Evolutionary conservation across 2,888 invertebrate genomes (phyloP).

Genomic region (Aproaerema taeniolella): DNA sequence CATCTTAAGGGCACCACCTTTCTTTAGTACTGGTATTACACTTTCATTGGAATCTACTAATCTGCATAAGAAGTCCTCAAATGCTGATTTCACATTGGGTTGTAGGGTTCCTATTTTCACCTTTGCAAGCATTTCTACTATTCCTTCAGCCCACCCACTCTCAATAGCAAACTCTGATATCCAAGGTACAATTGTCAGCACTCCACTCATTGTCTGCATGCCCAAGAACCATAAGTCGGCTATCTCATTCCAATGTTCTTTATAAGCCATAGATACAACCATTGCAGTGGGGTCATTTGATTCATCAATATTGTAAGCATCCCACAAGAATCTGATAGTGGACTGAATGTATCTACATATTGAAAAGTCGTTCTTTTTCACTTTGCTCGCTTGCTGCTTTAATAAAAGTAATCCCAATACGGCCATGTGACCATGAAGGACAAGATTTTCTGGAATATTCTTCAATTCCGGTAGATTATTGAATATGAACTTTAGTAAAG

Average conservation of each 20-base stretch:
- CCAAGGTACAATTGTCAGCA: conserved; percentile 90
- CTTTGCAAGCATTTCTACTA: conserved; percentile 87
- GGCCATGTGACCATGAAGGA: conserved; percentile 90
- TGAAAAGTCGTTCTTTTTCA: conserved; percentile 92
- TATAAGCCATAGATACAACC: conserved; percentile 90
- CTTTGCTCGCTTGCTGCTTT: conserved; percentile 88
- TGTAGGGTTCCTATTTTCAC: conserved; percentile 90
- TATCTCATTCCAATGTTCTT: conserved; percentile 92
- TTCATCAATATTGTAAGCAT: conserved; percentile 93
- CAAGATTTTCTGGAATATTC: conserved; percentile 88
- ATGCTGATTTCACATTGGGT: conserved; percentile 91
- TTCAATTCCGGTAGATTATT: conserved; percentile 91
- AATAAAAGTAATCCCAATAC: conserved; percentile 88
- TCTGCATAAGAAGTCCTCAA: conserved; percentile 92
- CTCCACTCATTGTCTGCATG: conserved; percentile 93
- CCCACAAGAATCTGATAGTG: conserved; percentile 94
- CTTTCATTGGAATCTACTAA: conserved; percentile 88
- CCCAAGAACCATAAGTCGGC: conserved; percentile 95
- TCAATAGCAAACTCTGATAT: conserved; percentile 93
- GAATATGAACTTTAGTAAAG: conserved; percentile 89
- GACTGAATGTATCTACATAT: conserved; percentile 93
- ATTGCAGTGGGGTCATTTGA: conserved; percentile 89
- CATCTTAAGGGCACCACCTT: conserved; percentile 88
- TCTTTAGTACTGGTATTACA: conserved; percentile 86
- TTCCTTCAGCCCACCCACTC: conserved; percentile 95